phyloP scores from a whole-genome alignment of 2,113 vertebrate genomes.

The Nicator chloris region DNA sequence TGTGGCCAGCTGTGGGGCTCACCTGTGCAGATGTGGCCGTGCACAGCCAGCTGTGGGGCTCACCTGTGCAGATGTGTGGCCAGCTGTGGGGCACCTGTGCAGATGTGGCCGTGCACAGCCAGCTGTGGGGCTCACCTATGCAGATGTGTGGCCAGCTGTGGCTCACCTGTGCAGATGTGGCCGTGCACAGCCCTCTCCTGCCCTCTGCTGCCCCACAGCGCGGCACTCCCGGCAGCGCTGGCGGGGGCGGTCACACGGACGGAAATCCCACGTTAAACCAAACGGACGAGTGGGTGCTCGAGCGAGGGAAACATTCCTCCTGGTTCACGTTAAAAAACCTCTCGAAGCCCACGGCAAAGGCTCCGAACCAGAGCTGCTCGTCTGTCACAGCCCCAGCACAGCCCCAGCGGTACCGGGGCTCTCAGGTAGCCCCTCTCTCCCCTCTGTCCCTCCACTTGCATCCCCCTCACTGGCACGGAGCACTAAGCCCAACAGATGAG shows the following conservation, averaged over 20 bases:
- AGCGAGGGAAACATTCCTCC: neutral
- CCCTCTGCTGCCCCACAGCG: constrained; percentile 44
- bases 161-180: neutral
- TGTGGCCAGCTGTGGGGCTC: neutral
- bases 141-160: neutral
- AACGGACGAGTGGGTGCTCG: neutral
- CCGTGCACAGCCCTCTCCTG: neutral
- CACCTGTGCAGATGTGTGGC: neutral
- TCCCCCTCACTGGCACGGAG: accelerated
- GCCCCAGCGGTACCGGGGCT: accelerated
- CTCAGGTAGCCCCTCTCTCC: neutral
- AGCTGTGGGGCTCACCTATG: neutral
- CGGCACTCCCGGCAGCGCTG: neutral
- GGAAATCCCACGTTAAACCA: neutral
- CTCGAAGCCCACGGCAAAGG: neutral
- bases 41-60: neutral
- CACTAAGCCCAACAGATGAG: neutral
- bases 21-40: neutral
- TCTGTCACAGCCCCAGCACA: neutral
- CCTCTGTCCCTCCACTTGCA: neutral
- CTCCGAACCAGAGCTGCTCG: accelerated
- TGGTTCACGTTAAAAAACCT: neutral
- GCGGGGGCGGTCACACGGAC: neutral
- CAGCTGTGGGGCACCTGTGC: neutral
- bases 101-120: neutral